Percentiles rank a stretch among this genome's conserved stretches.
phyloP scores from a whole-genome alignment of 2,888 invertebrate genomes.

The Molorchus minor region DNA sequence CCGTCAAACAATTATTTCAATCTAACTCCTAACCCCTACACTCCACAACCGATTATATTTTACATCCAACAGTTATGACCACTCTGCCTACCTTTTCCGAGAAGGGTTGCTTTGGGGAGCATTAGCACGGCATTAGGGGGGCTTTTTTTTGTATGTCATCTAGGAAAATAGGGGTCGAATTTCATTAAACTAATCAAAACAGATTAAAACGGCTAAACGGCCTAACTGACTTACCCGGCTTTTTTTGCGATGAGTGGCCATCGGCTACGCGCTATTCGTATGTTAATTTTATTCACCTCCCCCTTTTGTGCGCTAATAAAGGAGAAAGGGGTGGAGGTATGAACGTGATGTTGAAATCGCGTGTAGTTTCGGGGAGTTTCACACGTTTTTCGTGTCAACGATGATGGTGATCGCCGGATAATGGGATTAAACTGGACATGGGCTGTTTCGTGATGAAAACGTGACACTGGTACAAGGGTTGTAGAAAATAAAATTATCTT shows the following conservation, averaged over 20 bases:
- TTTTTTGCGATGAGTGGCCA: slow-evolving; percentile 9
- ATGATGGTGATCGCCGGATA: background rate
- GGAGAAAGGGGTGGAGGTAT: background rate
- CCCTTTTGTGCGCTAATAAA: background rate
- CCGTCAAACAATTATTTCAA: no score
- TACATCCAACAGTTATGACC: no score
- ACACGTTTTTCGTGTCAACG: background rate
- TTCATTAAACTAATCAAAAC: slow-evolving; percentile 21
- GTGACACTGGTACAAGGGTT: background rate
- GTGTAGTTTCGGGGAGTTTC: background rate
- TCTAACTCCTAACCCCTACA: no score
- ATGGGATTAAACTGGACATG: background rate
- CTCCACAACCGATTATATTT: no score
- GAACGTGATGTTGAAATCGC: background rate
- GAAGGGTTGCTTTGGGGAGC: background rate
- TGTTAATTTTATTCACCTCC: background rate
- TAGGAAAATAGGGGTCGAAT: slow-evolving; percentile 19
- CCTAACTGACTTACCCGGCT: slow-evolving; percentile 13
- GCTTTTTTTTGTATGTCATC: slow-evolving; percentile 3
- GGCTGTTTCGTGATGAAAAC: background rate
- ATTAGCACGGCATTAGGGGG: slow-evolving; percentile 11
- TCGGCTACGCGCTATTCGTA: slow-evolving; percentile 6
- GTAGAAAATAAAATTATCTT: no score
- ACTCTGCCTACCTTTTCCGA: background rate
- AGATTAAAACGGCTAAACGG: slow-evolving; percentile 19